Base-by-base conservation (phyloP, 1,140 invertebrate genomes). In the Radopholus similis region DNA sequence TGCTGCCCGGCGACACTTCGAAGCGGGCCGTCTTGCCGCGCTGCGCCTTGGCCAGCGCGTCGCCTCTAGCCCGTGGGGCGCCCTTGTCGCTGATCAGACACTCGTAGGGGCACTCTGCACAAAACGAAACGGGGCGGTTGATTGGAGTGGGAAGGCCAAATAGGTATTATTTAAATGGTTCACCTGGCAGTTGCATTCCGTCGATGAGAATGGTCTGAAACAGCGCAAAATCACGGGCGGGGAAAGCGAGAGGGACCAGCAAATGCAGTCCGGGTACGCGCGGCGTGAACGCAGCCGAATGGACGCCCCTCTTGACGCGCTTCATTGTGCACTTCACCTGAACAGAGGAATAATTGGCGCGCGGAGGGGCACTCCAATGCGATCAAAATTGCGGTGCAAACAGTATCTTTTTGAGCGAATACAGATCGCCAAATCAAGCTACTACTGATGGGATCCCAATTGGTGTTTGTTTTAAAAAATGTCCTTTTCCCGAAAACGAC, bases 11-110 rank as follows among this genome's bases (percentile, higher is more conserved):
- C 73, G 88, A 84, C 21, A 89, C 85, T 64, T 87, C 86, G 74
- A 89, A 88, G 42, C 83, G 83, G 32, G 87, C 87, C 4, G 85
- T 84, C 38, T 85, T 84, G 32, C 87, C 88, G 47, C 86, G 83
- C 47, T 86, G 84, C 2, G 87, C 87, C 64, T 84, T 82, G 37
- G 84, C 85, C 8, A 88, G 76, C 30, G 87, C 87, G 64, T 87
- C 86, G 26, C 87, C 83, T 54, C 77, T 69, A 26, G 84, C 82
- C 58, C 77, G 59, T 63, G 79, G 53, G 54, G 77, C 21, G 21
- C 73, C 78, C 1, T 65, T 26, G 66, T 70, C 64, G n/a, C 64
- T 72, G 15, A 82, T 70, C 4, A 72, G 57, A 30, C 73, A 77
- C 64, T 81, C 78, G 55, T 81, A 81, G 57, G 77, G 73, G 57